A percentile compares a stretch with the other conserved stretches of the same genome.
Conservation (phyloP, 1,140 invertebrate genomes). For the Monochamus saltuarius region DNA sequence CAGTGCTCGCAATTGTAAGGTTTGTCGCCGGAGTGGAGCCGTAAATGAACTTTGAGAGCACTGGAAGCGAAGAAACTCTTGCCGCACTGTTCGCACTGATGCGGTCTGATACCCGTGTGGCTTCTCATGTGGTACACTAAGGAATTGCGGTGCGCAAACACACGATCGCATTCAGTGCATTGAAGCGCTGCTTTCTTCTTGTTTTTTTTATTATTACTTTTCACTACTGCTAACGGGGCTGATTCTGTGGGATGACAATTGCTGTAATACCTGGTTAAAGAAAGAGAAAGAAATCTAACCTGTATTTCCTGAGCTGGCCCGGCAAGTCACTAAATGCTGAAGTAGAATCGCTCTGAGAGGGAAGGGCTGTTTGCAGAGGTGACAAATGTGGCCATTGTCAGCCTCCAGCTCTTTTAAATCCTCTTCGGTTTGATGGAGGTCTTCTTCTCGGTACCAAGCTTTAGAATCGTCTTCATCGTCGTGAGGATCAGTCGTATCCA, state of each 20-base stretch:
- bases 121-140: slow-evolving; percentile 80
- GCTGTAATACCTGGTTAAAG: too few species aligned
- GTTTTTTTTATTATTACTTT: slow-evolving; percentile 39
- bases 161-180: slow-evolving; percentile 69
- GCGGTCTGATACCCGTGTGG: slow-evolving; percentile 73
- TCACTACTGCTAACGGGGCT: slow-evolving; percentile 26
- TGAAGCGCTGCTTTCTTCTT: slow-evolving; percentile 47
- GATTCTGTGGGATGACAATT: slow-evolving; percentile 23
- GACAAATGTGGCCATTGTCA: slow-evolving; percentile 46
- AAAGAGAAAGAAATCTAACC: slow-evolving; percentile 34
- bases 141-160: slow-evolving; percentile 81
- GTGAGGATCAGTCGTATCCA: slow-evolving; percentile 41
- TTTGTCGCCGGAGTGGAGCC: slow-evolving; percentile 66
- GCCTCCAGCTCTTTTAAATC: slow-evolving; percentile 52
- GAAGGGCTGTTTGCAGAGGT: slow-evolving; percentile 48
- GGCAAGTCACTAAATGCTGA: slow-evolving; percentile 47
- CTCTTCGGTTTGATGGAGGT: slow-evolving; percentile 51
- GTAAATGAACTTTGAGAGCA: slow-evolving; percentile 58
- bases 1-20: slow-evolving; percentile 80
- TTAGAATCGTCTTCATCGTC: slow-evolving; percentile 44
- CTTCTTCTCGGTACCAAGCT: slow-evolving; percentile 49
- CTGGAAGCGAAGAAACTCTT: slow-evolving; percentile 79
- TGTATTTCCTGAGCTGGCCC: slow-evolving; percentile 47
- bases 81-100: slow-evolving; percentile 78
- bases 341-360: slow-evolving; percentile 42